Base-by-base conservation (phyloP, 2,888 invertebrate genomes). In the Aphrophora alni region DNA sequence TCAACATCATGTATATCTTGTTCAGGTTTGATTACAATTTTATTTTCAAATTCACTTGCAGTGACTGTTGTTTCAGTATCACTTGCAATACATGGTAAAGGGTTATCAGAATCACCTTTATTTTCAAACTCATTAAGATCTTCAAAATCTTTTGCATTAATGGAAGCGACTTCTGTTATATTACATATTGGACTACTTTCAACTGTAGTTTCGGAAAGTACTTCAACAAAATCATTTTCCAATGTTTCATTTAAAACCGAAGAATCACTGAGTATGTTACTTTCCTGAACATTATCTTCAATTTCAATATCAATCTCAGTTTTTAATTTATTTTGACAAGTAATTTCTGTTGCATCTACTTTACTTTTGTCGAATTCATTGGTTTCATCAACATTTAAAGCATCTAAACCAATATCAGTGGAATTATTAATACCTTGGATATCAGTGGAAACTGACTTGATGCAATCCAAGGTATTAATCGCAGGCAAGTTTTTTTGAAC, bases 401-500 rank as follows among this genome's bases (percentile, higher is more conserved):
- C n/a, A n/a, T 27, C 28, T 28, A 12, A 17, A 17, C 25, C 25
- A 70, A 14, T 3, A 5, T 26, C 70, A 24, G 25, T 24, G n/a
- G 77, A 70, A 12, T 75, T 78, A 59, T 70, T 75, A n/a, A 70
- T 38, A 10, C 17, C 68, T 27, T 24, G 25, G 7, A 44, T 14
- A 33, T 8, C 33, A 8, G 44, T 2, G 12, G 59, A 59, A 59
- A 3, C 21, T 21, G 21, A 59, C 44, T 44, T 2, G 0, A 5
- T 21, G 21, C 59, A 21, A 8, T 44, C 44, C 8, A 59, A 59
- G 1, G 59, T 21, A 59, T n/a, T 59, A 59, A 4, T 59, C 21
- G 59, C 10, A n/a, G 21, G 59, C 21, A n/a, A n/a, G 14, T n/a
- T 14, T n/a, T 90, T 89, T 10, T 92, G 91, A 5, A 90, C 88